A percentile compares a stretch with the other conserved stretches of the same genome.
phyloP scores from a whole-genome alignment of 2,113 vertebrate genomes.

The Anolis sagrei region DNA sequence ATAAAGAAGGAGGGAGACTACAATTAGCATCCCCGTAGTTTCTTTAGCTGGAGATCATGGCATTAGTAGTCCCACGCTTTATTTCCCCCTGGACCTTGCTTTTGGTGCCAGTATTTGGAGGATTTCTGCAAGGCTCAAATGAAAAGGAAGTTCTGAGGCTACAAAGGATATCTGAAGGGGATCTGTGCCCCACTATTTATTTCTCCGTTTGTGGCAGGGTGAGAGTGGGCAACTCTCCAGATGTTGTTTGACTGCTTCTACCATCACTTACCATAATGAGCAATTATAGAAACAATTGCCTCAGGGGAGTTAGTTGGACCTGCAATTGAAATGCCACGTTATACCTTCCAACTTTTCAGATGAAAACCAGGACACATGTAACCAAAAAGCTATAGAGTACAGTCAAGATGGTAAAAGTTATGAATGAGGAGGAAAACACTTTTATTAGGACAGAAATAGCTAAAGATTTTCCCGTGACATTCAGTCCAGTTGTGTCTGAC shows the following conservation, averaged over 20 bases:
- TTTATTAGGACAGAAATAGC: too few species aligned
- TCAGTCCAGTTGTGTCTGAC: too few species aligned
- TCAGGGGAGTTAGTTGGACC: too few species aligned
- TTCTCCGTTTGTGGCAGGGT: background rate
- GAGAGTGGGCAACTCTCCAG: background rate
- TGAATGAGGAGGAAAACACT: too few species aligned
- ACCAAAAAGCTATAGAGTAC: too few species aligned
- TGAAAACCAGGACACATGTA: too few species aligned
- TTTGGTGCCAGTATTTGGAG: background rate
- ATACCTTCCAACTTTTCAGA: too few species aligned
- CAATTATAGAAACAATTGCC: background rate
- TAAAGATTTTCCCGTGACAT: too few species aligned
- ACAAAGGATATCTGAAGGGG: background rate
- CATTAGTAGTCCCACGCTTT: conserved; percentile 46
- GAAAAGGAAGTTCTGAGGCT: background rate
- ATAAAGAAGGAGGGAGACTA: conserved; percentile 51
- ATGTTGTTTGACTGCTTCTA: background rate
- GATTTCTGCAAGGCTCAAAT: background rate
- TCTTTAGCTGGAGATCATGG: conserved; percentile 57
- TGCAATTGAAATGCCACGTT: too few species aligned
- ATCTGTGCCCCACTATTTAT: background rate
- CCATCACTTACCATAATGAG: background rate
- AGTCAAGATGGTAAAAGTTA: too few species aligned
- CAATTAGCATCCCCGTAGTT: conserved; percentile 60
- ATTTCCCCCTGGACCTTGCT: background rate